phyloP scores from a whole-genome alignment of 2,888 invertebrate species.

The Gasteruption jaculator region DNA sequence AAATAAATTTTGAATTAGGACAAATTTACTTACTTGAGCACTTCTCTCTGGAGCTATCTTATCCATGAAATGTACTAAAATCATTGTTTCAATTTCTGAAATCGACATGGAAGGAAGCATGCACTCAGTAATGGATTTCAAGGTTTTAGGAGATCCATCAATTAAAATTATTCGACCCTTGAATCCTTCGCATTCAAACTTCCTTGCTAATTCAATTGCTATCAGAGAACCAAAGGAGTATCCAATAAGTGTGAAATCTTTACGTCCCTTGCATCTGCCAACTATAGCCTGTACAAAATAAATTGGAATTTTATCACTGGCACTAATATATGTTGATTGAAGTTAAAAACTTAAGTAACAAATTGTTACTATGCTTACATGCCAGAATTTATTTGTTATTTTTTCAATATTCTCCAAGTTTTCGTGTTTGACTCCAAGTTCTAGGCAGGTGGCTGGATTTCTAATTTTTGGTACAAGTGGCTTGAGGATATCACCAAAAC shows the following conservation, averaged over 20 bases:
- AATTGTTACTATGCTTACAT: conserved; percentile 55
- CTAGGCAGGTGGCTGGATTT: too few relatives aligned
- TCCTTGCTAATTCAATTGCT: conserved; percentile 70
- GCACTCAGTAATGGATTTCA: conserved; percentile 57
- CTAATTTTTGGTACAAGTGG: conserved; percentile 39
- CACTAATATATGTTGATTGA: too few relatives aligned
- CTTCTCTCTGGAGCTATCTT: conserved; percentile 53
- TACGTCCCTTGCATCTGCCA: conserved; percentile 42
- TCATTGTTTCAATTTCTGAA: conserved; percentile 56
- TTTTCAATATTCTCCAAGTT: conserved; percentile 49
- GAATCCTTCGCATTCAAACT: conserved; percentile 65
- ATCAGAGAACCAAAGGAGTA: conserved; percentile 86
- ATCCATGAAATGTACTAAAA: conserved; percentile 59
- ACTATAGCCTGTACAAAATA: conserved; percentile 56
- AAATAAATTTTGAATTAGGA: too few relatives aligned
- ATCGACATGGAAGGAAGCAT: conserved; percentile 53
- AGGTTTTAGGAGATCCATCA: conserved; percentile 75
- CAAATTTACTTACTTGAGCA: conserved; percentile 39
- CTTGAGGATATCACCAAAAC: conserved; percentile 39
- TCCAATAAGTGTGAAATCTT: conserved; percentile 68
- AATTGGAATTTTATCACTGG: too few relatives aligned
- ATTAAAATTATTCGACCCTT: conserved; percentile 66
- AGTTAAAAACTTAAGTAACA: too few relatives aligned
- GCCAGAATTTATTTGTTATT: conserved; percentile 56
- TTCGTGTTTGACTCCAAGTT: too few relatives aligned